These are phyloP conservation scores for Dione juno DNA, from an alignment of 2,888 invertebrate species.

Conservation along the genomic window DNA sequence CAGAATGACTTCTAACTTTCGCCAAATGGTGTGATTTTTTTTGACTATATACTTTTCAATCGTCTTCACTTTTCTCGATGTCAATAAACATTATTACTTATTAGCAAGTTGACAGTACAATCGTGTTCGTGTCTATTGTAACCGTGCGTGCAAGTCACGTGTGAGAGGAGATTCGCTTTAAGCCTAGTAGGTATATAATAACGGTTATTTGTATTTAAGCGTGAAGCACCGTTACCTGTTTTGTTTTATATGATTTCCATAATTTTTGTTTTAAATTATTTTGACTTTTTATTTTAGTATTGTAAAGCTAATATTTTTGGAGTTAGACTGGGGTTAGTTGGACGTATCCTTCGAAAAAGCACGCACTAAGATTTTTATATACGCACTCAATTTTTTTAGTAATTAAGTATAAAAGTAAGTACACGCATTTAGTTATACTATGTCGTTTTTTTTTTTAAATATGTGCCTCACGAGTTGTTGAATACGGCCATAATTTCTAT, in stretches of 20 bases:
- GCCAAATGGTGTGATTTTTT: slow-evolving; percentile 28
- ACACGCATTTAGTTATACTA: too few relatives aligned
- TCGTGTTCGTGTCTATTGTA: slow-evolving; percentile 47
- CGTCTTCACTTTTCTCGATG: slow-evolving; percentile 41
- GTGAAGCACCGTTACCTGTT: neutral
- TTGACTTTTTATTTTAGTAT: too few relatives aligned
- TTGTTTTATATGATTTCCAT: neutral
- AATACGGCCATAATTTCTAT: too few relatives aligned
- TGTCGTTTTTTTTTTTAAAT: too few relatives aligned
- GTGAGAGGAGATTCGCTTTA: slow-evolving; percentile 37
- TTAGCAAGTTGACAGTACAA: slow-evolving; percentile 53
- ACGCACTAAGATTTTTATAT: too few relatives aligned
- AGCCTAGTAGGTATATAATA: slow-evolving; percentile 22
- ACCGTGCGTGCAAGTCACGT: slow-evolving; percentile 40
- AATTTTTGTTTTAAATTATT: too few relatives aligned
- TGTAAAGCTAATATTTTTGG: too few relatives aligned
- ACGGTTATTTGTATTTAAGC: slow-evolving; percentile 28
- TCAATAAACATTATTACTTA: slow-evolving; percentile 48
- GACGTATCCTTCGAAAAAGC: too few relatives aligned
- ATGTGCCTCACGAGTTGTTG: too few relatives aligned
- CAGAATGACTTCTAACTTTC: slow-evolving; percentile 25
- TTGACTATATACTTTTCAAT: slow-evolving; percentile 39
- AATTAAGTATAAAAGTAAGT: too few relatives aligned
- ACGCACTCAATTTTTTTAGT: too few relatives aligned
- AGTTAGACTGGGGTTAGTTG: too few relatives aligned